Percentiles rank a stretch among this genome's conserved stretches.
These are phyloP conservation scores for Chanos chanos DNA, from an alignment of 2,797 vertebrate genomes.

Conservation along the genomic window DNA sequence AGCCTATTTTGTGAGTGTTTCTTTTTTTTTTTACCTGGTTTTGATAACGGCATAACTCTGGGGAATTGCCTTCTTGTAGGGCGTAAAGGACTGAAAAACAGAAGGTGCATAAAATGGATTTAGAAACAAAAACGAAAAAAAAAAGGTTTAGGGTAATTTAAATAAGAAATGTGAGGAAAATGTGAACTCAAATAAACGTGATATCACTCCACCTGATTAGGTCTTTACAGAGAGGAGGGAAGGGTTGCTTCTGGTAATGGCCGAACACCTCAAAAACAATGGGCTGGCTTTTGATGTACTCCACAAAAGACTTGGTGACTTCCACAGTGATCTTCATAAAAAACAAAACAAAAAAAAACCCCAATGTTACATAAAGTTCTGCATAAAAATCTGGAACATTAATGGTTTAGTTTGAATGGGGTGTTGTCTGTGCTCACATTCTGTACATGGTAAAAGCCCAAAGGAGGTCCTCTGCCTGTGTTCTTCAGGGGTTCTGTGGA, in stretches of 20 bases:
- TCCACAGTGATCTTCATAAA: constrained; percentile 86
- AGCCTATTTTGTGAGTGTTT: too few relatives aligned
- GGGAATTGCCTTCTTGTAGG: constrained; percentile 93
- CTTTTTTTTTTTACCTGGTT: constrained; percentile 98
- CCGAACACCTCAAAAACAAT: constrained; percentile 98
- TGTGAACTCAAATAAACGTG: too few relatives aligned
- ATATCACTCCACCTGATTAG: constrained; percentile 91
- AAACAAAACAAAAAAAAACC: neutral
- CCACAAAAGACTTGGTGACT: constrained; percentile 92
- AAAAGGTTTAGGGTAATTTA: neutral
- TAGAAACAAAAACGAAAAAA: constrained; percentile 14
- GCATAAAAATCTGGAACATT: neutral
- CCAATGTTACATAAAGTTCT: neutral
- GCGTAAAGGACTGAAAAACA: constrained; percentile 80
- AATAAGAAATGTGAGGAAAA: too few relatives aligned
- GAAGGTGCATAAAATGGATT: too few relatives aligned
- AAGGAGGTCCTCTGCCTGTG: constrained; percentile 90
- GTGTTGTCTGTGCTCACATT: constrained; percentile 73
- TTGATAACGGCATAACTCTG: constrained; percentile 93
- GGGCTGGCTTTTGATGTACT: constrained; percentile 95
- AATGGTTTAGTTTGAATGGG: neutral
- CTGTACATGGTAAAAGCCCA: constrained; percentile 97
- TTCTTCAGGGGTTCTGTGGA: constrained; percentile 98
- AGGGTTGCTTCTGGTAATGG: constrained; percentile 97
- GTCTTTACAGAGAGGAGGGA: constrained; percentile 93